A percentile compares a stretch with the other conserved stretches of the same genome.
phyloP scores from a whole-genome alignment of 2,888 invertebrate genomes.

The Papilio gigon region DNA sequence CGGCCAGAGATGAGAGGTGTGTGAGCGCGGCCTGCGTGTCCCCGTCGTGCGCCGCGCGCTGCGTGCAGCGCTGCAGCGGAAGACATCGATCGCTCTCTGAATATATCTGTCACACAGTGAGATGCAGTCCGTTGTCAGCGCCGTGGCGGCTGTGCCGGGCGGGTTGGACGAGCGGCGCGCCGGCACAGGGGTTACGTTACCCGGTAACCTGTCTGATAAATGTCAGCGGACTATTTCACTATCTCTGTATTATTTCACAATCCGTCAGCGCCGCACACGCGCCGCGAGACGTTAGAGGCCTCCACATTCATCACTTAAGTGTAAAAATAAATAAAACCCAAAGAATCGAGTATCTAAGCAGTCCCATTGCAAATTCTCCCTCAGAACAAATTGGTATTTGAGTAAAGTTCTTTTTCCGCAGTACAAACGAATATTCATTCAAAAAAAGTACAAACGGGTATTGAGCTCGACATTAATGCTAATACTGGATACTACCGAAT shows the following conservation, averaged over 20 bases:
- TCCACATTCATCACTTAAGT: not conserved
- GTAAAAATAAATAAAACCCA: too few relatives aligned
- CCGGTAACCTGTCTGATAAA: conserved; percentile 24
- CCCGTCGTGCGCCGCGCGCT: conserved; percentile 37
- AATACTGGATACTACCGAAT: too few relatives aligned
- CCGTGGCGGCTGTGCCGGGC: conserved; percentile 43
- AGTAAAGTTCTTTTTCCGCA: too few relatives aligned
- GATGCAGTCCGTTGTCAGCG: conserved; percentile 58
- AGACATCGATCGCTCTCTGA: conserved; percentile 54
- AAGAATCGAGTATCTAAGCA: too few relatives aligned
- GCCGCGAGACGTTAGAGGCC: not conserved
- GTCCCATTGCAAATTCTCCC: too few relatives aligned
- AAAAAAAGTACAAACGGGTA: too few relatives aligned
- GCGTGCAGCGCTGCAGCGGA: conserved; percentile 37
- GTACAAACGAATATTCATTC: too few relatives aligned
- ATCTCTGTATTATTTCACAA: not conserved
- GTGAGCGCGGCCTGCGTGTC: conserved; percentile 40
- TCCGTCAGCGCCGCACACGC: too few relatives aligned
- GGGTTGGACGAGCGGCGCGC: conserved; percentile 34
- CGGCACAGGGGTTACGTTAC: conserved; percentile 43
- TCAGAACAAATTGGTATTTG: too few relatives aligned
- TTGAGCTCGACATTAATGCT: too few relatives aligned
- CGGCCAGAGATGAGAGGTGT: conserved; percentile 22
- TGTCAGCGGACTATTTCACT: not conserved
- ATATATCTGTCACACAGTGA: conserved; percentile 47